phyloP scores from a whole-genome alignment of 1,140 invertebrate genomes.

The Periplaneta americana region DNA sequence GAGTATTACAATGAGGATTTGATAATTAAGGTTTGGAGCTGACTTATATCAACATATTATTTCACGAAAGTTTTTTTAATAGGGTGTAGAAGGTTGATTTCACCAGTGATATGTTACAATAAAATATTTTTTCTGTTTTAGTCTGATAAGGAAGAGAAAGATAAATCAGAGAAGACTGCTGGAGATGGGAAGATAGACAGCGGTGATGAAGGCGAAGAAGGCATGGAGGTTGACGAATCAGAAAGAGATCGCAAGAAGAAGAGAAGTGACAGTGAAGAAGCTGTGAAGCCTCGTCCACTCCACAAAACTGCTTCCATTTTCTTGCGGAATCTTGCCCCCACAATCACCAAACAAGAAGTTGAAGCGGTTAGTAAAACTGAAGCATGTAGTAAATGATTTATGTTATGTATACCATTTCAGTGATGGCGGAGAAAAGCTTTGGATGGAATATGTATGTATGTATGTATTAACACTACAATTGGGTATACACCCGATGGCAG shows the following conservation, averaged over 20 bases:
- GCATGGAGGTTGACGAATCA: constrained; percentile 25
- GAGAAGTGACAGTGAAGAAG: neutral
- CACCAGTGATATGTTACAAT: neutral
- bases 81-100: too few species aligned
- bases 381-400: neutral
- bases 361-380: constrained; percentile 86
- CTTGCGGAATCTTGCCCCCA: constrained; percentile 89
- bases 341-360: constrained; percentile 94
- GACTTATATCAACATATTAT: too few species aligned
- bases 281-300: constrained; percentile 56
- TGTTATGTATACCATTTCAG: neutral
- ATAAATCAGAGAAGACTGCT: constrained; percentile 24
- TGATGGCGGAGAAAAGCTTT: too few species aligned
- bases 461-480: too few species aligned
- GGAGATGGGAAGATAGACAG: constrained; percentile 30
- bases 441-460: too few species aligned
- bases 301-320: constrained; percentile 98
- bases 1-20: too few species aligned
- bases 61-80: too few species aligned
- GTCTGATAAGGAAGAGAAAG: constrained; percentile 21
- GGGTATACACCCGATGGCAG: too few species aligned
- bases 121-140: constrained; percentile 2
- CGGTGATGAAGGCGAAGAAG: constrained; percentile 29
- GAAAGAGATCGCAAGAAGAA: constrained; percentile 27
- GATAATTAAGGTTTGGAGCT: too few species aligned